Conservation (phyloP, 2,888 invertebrate genomes). For the Acrocera orbiculus region DNA sequence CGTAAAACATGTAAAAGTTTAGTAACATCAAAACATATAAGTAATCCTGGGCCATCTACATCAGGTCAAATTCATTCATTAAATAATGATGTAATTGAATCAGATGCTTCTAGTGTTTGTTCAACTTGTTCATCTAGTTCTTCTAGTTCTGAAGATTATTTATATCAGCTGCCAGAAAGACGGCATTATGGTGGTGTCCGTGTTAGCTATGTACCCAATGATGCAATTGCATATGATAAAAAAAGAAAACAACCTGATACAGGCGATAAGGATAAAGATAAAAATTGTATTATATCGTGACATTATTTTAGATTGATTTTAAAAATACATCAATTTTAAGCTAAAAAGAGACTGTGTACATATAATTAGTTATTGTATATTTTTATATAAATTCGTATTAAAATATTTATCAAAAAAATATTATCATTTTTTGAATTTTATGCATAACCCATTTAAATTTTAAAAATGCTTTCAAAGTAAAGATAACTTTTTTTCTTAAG, state of each 20-base stretch:
- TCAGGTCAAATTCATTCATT: background rate
- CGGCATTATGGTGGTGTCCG: constrained; percentile 74
- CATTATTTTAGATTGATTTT: constrained; percentile 20
- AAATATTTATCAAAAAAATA: background rate
- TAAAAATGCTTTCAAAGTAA: too few relatives aligned
- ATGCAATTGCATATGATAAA: constrained; percentile 67
- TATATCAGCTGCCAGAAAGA: constrained; percentile 68
- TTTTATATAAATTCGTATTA: background rate
- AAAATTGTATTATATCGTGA: constrained; percentile 79
- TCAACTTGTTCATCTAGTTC: constrained; percentile 78
- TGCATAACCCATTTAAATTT: too few relatives aligned
- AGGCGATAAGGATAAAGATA: constrained; percentile 39
- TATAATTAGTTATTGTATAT: background rate
- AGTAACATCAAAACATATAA: constrained; percentile 19
- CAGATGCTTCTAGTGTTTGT: constrained; percentile 63
- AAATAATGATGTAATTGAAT: constrained; percentile 19
- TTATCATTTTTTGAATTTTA: background rate
- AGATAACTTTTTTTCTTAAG: too few relatives aligned
- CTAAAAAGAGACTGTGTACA: background rate
- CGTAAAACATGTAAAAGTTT: constrained; percentile 24
- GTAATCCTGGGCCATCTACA: constrained; percentile 3
- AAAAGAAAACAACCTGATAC: constrained; percentile 36
- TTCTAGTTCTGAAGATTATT: constrained; percentile 73
- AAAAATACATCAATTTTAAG: background rate
- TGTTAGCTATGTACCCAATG: constrained; percentile 86